phyloP scores from a whole-genome alignment of 2,113 vertebrate genomes.

The Hystrix brachyura region DNA sequence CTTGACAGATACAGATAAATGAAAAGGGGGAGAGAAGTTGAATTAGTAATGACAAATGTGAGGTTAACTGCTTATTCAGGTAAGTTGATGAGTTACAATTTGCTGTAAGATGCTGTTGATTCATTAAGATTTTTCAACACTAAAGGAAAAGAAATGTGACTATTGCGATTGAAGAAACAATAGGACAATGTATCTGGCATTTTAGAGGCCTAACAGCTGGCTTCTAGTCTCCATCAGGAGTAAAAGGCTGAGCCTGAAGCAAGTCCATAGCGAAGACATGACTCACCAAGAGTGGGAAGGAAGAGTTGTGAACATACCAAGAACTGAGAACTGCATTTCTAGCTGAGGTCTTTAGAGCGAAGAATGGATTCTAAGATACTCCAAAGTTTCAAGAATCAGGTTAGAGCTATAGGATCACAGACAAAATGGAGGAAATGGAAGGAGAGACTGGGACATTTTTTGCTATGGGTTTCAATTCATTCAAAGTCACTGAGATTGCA shows the following conservation, averaged over 20 bases:
- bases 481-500: slow-evolving; percentile 76
- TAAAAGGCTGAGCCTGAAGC: neutral
- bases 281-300: no score
- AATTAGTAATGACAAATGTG: neutral
- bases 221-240: neutral
- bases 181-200: accelerated
- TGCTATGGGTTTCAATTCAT: slow-evolving; percentile 66
- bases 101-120: neutral
- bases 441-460: slow-evolving; percentile 31
- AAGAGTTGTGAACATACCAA: neutral
- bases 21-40: neutral
- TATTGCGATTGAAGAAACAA: neutral
- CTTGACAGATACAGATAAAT: neutral
- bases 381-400: neutral
- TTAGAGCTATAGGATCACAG: neutral
- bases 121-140: neutral
- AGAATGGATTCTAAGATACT: neutral
- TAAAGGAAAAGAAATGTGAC: neutral
- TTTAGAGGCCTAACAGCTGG: neutral
- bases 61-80: neutral
- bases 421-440: slow-evolving; percentile 35
- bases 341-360: neutral
- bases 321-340: neutral
- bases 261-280: no score
- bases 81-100: neutral